Conservation (phyloP, 2,113 vertebrate genomes). For the Melanotaenia duboulayi region DNA sequence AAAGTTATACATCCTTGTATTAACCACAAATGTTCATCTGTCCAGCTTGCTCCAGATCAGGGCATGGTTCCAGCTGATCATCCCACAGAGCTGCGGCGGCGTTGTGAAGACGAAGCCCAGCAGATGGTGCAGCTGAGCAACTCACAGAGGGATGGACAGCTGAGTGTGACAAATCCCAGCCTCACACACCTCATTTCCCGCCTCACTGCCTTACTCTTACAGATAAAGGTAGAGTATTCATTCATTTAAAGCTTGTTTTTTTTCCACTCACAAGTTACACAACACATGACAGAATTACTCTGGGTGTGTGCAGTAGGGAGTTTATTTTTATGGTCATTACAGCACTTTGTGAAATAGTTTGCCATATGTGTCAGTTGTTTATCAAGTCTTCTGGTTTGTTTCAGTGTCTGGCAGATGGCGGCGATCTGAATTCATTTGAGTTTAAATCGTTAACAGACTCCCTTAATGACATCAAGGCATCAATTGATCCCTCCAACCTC, state of each 20-base stretch:
- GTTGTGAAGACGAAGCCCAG: slow-evolving; percentile 95
- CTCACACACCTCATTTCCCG: slow-evolving; percentile 92
- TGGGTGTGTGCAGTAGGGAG: background rate
- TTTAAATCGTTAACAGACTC: slow-evolving; percentile 99
- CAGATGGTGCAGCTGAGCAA: slow-evolving; percentile 90
- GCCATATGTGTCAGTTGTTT: no score
- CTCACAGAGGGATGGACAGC: slow-evolving; percentile 84
- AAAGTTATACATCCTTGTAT: background rate
- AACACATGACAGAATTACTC: background rate
- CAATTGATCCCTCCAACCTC: slow-evolving; percentile 96
- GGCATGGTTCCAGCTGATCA: slow-evolving; percentile 94
- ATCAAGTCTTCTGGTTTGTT: slow-evolving; percentile 53
- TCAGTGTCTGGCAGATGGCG: slow-evolving; percentile 96
- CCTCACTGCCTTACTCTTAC: slow-evolving; percentile 94
- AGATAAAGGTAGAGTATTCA: slow-evolving; percentile 89
- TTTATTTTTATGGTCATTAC: background rate
- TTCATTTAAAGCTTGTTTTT: background rate
- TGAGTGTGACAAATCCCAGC: slow-evolving; percentile 86
- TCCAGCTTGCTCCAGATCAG: slow-evolving; percentile 94
- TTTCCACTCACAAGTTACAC: background rate
- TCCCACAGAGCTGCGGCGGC: slow-evolving; percentile 89
- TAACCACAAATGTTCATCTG: background rate
- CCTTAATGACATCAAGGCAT: slow-evolving; percentile 96
- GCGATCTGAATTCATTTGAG: slow-evolving; percentile 98
- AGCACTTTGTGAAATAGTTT: background rate